A percentile compares a stretch with the other conserved stretches of the same genome.
Evolutionary conservation across 2,797 vertebrate genomes (phyloP).

Genomic region (Odontamblyopus lacepedii): DNA sequence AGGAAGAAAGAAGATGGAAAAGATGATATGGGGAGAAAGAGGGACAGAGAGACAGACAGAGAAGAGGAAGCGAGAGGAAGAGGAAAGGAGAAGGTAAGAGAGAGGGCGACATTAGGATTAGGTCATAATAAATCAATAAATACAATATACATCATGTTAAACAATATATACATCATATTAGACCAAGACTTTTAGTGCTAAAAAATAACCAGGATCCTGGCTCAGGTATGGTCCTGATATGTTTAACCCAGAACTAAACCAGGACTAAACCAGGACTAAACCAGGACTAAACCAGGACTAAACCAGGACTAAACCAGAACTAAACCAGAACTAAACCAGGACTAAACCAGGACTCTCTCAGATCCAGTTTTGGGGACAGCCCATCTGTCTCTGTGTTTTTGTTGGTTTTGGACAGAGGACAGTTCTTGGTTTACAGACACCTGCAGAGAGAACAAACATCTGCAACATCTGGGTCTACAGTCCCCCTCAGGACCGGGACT

Average conservation of each 20-base stretch:
- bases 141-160: background rate
- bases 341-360: background rate
- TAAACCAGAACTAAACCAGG: background rate
- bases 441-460: constrained; percentile 3
- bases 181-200: too few relatives aligned
- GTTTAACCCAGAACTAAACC: too few relatives aligned
- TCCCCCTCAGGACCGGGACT: background rate
- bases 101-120: background rate
- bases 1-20: background rate
- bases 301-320: background rate
- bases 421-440: background rate
- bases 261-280: background rate
- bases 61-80: background rate
- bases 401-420: background rate
- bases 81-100: background rate
- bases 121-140: background rate
- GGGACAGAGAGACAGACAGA: background rate
- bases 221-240: too few relatives aligned
- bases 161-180: too few relatives aligned
- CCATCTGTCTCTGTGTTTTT: background rate
- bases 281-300: background rate
- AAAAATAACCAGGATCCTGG: too few relatives aligned
- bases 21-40: background rate
- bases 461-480: background rate
- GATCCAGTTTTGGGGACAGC: background rate